Evolutionary conservation across 2,797 vertebrate genomes (phyloP).

Genomic region (Decapterus maruadsi): DNA sequence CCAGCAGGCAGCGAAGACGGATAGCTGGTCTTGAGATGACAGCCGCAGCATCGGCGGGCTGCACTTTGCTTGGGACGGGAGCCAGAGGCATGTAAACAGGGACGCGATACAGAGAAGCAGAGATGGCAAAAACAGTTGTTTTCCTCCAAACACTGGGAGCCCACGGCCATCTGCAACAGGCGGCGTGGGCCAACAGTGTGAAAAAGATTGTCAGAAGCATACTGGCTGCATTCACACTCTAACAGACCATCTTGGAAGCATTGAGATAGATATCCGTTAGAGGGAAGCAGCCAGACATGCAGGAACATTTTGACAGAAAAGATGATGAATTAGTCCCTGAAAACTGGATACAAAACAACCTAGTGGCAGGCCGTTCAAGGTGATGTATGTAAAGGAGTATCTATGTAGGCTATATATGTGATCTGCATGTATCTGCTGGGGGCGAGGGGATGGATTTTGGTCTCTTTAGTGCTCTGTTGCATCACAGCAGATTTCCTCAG

Average conservation of each 20-base stretch:
- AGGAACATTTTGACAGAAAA: conserved; percentile 29
- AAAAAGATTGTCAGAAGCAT: conserved; percentile 63
- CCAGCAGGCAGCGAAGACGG: conserved; percentile 60
- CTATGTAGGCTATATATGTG: conserved; percentile 14
- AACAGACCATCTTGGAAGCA: conserved; percentile 59
- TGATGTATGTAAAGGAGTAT: conserved; percentile 24
- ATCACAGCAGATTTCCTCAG: conserved; percentile 30
- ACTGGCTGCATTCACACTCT: conserved; percentile 61
- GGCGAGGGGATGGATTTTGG: conserved; percentile 1
- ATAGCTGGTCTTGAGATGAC: conserved; percentile 66
- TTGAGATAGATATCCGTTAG: conserved; percentile 29
- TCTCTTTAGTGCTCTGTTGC: conserved; percentile 17
- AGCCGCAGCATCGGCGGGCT: conserved; percentile 53
- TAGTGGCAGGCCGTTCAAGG: conserved; percentile 33
- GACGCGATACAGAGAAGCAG: conserved; percentile 64
- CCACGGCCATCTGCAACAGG: conserved; percentile 71
- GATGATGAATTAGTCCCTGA: conserved; percentile 49
- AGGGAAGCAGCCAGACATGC: conserved; percentile 26
- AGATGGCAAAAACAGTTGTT: conserved; percentile 76
- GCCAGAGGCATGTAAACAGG: conserved; percentile 74
- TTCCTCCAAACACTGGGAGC: conserved; percentile 70
- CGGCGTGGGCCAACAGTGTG: conserved; percentile 64
- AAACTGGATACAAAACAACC: conserved; percentile 26
- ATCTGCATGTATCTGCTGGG: conserved; percentile 20
- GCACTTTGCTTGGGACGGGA: conserved; percentile 54